A percentile compares a stretch with the other conserved stretches of the same genome.
Evolutionary conservation across 2,888 invertebrate genomes (phyloP).

Genomic region (Heteromurus nitidus): DNA sequence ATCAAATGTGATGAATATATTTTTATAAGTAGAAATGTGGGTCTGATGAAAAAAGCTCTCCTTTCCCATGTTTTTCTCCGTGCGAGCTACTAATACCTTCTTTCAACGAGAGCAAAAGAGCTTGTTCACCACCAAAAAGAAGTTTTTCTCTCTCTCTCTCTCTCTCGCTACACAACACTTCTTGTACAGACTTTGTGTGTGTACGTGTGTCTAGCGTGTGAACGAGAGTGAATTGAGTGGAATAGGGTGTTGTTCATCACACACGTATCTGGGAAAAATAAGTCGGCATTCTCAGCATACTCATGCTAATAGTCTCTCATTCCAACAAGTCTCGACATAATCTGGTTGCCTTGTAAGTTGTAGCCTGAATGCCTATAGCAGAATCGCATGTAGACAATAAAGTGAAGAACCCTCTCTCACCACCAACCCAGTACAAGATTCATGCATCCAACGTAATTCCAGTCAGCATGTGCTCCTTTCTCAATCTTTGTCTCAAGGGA

Average conservation of each 20-base stretch:
- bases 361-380: conserved; percentile 4
- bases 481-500: conserved; percentile 44
- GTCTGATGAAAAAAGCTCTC: too few relatives aligned
- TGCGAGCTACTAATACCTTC: too few relatives aligned
- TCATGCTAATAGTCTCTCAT: conserved; percentile 27
- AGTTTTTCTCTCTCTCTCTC: too few relatives aligned
- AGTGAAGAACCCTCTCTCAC: neutral
- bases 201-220: neutral
- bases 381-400: neutral
- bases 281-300: conserved; percentile 37
- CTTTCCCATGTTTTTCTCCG: too few relatives aligned
- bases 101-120: too few relatives aligned
- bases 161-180: too few relatives aligned
- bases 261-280: conserved; percentile 23
- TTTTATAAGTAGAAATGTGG: too few relatives aligned
- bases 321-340: conserved; percentile 36
- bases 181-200: too few relatives aligned
- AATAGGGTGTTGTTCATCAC: neutral
- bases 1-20: too few relatives aligned
- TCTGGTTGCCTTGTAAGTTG: conserved; percentile 1
- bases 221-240: neutral
- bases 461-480: conserved; percentile 59
- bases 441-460: conserved; percentile 29
- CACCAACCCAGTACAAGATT: neutral
- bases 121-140: too few relatives aligned